These are phyloP conservation scores for Cossypha niveicapilla DNA, from an alignment of 2,797 vertebrate species.

Conservation along the genomic window DNA sequence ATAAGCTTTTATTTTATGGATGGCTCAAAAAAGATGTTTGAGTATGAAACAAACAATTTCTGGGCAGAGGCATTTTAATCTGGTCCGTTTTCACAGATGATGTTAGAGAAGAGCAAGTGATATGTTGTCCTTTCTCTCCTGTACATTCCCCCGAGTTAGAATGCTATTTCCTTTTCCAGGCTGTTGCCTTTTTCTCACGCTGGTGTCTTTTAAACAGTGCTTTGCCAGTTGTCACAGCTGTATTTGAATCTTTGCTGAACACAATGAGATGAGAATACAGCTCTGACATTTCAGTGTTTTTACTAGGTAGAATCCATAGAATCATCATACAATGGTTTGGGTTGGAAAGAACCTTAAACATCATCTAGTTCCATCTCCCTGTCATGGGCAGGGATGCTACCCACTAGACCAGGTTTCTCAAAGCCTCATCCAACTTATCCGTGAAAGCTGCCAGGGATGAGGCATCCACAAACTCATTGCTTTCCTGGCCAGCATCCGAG, in stretches of 20 bases:
- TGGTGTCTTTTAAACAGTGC: background rate
- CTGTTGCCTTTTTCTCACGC: background rate
- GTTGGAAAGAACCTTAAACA: background rate
- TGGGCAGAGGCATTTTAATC: background rate
- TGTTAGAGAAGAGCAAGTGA: background rate
- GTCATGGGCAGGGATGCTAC: background rate
- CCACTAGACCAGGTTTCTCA: background rate
- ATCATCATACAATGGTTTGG: rapidly evolving
- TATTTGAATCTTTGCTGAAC: background rate
- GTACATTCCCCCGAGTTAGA: background rate
- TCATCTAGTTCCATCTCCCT: background rate
- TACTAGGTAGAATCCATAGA: background rate
- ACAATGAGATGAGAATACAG: background rate
- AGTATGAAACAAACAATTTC: background rate
- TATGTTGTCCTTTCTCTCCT: background rate
- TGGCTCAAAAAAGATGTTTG: background rate
- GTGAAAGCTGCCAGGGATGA: background rate
- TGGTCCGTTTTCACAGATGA: background rate
- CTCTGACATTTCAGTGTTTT: background rate
- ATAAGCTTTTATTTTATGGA: background rate
- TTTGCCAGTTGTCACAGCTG: background rate
- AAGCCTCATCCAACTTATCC: background rate
- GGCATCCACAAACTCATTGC: background rate
- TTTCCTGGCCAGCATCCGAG: background rate
- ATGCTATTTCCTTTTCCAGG: background rate